Percentiles rank a stretch among this genome's conserved stretches.
Evolutionary conservation across 2,888 invertebrate species (phyloP).

Genomic region (Cephus nigrinus): DNA sequence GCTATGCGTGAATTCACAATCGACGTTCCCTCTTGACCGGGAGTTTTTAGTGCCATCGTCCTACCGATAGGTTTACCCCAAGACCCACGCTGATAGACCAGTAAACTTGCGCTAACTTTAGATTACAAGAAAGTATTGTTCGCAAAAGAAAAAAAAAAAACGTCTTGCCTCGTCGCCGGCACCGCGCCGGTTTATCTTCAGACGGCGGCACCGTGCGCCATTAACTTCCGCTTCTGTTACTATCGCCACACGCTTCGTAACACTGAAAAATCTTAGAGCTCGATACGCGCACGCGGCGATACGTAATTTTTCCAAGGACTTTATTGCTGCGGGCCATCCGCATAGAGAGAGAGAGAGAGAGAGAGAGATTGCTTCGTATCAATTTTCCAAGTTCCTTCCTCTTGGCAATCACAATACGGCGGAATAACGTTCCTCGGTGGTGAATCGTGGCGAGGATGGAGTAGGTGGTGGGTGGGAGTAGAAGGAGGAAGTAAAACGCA

Average conservation of each 20-base stretch:
- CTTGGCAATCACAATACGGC: background rate
- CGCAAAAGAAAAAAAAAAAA: background rate
- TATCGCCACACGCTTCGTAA: background rate
- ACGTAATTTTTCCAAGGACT: background rate
- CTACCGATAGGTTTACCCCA: background rate
- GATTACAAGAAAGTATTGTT: background rate
- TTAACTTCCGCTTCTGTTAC: background rate
- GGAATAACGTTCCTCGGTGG: background rate
- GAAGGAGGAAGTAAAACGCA: background rate
- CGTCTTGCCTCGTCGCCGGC: background rate
- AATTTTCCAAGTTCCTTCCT: background rate
- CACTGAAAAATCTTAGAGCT: background rate
- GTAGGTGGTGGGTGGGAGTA: no score
- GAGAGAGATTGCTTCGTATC: background rate
- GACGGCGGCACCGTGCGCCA: background rate
- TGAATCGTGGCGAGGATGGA: background rate
- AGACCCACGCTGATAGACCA: background rate
- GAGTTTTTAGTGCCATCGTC: background rate
- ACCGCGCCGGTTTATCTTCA: background rate
- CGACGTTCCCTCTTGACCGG: background rate
- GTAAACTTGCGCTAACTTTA: background rate
- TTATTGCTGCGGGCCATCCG: background rate
- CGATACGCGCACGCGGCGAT: background rate
- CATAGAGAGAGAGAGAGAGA: background rate
- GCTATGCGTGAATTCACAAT: background rate